Conservation (phyloP, 1,140 invertebrate genomes). For the Dysdera silvatica region DNA sequence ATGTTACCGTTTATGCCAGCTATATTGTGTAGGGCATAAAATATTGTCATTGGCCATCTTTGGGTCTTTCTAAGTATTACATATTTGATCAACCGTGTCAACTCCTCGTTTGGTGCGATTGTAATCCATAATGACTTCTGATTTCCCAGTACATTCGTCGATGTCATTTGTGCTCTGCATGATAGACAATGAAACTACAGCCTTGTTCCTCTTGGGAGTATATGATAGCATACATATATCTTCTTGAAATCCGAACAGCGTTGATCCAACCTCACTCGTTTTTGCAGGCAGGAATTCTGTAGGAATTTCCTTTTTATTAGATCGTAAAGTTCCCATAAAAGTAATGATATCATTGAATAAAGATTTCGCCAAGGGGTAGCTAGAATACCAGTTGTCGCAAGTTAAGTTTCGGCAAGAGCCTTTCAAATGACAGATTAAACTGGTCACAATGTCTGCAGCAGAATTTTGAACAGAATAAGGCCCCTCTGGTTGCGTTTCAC, state of each 20-base stretch:
- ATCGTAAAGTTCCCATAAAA: slow-evolving; percentile 24
- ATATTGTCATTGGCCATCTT: no score
- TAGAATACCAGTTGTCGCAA: slow-evolving; percentile 30
- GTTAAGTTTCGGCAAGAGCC: slow-evolving; percentile 24
- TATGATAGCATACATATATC: slow-evolving; percentile 30
- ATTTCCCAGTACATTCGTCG: no score
- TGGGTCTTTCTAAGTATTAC: no score
- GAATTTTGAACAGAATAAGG: slow-evolving; percentile 13
- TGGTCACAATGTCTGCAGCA: slow-evolving; percentile 10
- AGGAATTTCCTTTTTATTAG: slow-evolving; percentile 29
- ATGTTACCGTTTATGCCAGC: no score
- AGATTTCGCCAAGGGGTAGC: slow-evolving; percentile 7
- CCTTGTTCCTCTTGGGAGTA: no score
- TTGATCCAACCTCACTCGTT: no score
- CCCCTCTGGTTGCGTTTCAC: slow-evolving; percentile 26
- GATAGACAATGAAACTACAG: no score
- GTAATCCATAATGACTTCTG: no score
- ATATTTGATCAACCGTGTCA: no score
- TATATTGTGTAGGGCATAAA: no score
- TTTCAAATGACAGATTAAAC: slow-evolving; percentile 5
- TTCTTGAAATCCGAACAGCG: slow-evolving; percentile 24
- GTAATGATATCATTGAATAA: slow-evolving; percentile 27
- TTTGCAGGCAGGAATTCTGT: slow-evolving; percentile 7
- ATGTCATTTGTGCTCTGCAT: no score
- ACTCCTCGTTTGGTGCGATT: no score